These are phyloP conservation scores for Onthophagus sagittarius DNA, from an alignment of 2,888 invertebrate genomes.

Conservation along the genomic window DNA sequence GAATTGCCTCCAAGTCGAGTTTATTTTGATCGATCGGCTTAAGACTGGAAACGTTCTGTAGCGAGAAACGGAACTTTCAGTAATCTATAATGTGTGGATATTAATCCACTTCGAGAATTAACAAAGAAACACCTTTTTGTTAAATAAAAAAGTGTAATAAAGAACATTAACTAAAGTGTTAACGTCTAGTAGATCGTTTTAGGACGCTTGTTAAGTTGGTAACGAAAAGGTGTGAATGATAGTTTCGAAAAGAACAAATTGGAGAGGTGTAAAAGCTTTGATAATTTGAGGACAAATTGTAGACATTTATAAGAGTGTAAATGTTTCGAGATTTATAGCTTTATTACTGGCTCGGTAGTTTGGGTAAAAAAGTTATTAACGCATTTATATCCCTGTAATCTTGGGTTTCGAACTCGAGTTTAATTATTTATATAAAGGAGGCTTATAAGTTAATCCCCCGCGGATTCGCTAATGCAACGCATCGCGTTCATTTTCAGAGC, in stretches of 20 bases:
- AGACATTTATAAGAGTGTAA: not conserved
- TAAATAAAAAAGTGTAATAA: not conserved
- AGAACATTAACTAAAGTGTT: not conserved
- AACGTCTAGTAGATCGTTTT: not conserved
- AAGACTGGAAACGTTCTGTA: not conserved
- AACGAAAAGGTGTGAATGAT: not conserved
- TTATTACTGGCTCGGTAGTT: not conserved
- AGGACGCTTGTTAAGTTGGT: not conserved
- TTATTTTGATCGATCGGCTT: not conserved
- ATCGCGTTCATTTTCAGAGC: not conserved
- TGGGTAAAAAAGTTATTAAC: not conserved
- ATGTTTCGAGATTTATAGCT: not conserved
- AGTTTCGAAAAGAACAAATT: not conserved
- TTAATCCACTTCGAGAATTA: not conserved
- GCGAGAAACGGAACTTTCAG: not conserved
- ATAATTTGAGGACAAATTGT: not conserved
- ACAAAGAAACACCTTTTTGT: too few relatives aligned
- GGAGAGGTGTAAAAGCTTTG: not conserved
- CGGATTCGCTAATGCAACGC: not conserved
- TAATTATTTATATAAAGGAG: not conserved
- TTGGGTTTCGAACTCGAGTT: not conserved
- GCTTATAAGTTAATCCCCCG: not conserved
- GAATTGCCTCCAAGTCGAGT: not conserved
- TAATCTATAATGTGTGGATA: not conserved
- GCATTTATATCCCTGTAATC: not conserved